These are phyloP conservation scores for Diplolepis rosae DNA, from an alignment of 2,888 invertebrate genomes.

Conservation along the genomic window DNA sequence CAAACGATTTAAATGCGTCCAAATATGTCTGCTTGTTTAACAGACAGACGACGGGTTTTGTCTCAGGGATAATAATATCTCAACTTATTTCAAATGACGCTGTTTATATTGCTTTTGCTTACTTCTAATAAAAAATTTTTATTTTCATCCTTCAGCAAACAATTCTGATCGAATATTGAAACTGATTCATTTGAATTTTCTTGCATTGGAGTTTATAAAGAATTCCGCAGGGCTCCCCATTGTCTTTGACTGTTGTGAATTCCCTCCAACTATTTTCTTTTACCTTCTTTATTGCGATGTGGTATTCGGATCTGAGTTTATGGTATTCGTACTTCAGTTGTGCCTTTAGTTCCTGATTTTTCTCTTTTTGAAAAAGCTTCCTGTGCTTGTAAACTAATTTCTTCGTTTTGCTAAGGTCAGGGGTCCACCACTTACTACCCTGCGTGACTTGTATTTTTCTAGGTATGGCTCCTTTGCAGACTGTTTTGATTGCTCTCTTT, in stretches of 20 bases:
- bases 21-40: too few relatives aligned
- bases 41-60: too few relatives aligned
- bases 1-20: too few relatives aligned
- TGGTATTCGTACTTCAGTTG: neutral
- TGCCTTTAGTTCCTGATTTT: neutral
- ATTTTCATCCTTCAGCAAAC: too few relatives aligned
- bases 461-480: conserved; percentile 11
- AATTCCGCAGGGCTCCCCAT: conserved; percentile 4
- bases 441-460: neutral
- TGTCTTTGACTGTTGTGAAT: conserved; percentile 26
- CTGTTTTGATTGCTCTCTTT: neutral
- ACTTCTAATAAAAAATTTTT: too few relatives aligned
- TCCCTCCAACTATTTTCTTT: neutral
- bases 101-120: too few relatives aligned
- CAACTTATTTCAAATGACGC: too few relatives aligned
- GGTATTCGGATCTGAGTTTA: neutral
- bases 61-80: too few relatives aligned
- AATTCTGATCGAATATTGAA: too few relatives aligned
- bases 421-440: conserved; percentile 32
- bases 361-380: conserved; percentile 20
- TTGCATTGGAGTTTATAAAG: conserved; percentile 27
- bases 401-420: neutral
- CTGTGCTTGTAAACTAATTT: conserved; percentile 10
- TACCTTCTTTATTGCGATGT: neutral
- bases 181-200: neutral